Percentiles rank a stretch among this genome's conserved stretches.
These are phyloP conservation scores for Linnaemya tessellans DNA, from an alignment of 2,888 invertebrate species.

Conservation along the genomic window DNA sequence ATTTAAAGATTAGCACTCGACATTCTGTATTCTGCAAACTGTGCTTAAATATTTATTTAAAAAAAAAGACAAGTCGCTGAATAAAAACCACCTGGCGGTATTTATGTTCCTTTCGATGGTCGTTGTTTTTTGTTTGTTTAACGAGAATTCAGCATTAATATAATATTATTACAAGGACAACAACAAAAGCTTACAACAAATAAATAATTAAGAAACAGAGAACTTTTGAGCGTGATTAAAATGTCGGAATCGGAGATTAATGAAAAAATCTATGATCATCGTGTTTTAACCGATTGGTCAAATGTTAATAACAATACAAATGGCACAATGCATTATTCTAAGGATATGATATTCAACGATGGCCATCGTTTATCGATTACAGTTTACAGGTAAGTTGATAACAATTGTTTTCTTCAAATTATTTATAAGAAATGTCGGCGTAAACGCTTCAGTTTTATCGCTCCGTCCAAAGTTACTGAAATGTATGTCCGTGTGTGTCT, in stretches of 20 bases:
- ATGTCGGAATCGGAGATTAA: constrained; percentile 79
- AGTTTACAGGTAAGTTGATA: constrained; percentile 85
- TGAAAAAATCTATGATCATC: constrained; percentile 82
- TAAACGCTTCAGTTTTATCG: no score
- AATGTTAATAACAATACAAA: constrained; percentile 79
- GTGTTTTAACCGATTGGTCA: constrained; percentile 81
- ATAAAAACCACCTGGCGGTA: not conserved
- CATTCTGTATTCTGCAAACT: constrained; percentile 45
- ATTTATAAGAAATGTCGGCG: not conserved
- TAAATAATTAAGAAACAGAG: not conserved
- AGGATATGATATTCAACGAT: constrained; percentile 93
- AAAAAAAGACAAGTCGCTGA: not conserved
- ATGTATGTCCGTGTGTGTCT: no score
- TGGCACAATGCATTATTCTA: constrained; percentile 81
- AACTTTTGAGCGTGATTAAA: constrained; percentile 52
- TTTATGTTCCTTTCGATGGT: constrained; percentile 28
- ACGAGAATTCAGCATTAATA: constrained; percentile 17
- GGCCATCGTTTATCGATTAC: constrained; percentile 92
- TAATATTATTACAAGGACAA: constrained; percentile 31
- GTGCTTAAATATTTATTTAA: not conserved
- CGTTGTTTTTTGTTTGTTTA: constrained; percentile 8
- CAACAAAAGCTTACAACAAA: constrained; percentile 16
- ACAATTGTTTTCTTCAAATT: not conserved
- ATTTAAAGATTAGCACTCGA: not conserved
- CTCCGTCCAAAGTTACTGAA: no score